Conservation (phyloP, 1,140 invertebrate genomes). For the Monomorium pharaonis region DNA sequence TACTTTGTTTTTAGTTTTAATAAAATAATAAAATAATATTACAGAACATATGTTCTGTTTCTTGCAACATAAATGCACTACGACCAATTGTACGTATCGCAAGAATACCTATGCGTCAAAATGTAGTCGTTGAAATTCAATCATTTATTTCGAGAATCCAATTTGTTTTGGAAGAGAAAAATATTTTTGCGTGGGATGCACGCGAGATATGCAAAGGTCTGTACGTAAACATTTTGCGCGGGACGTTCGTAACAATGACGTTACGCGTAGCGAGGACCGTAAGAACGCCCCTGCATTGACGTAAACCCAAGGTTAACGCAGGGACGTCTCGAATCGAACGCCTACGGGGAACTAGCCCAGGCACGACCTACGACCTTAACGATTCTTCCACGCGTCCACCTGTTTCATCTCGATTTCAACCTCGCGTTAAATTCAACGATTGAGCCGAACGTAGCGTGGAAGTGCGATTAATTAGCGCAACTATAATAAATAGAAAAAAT, state of each 20-base stretch:
- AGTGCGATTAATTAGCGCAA: conserved; percentile 11
- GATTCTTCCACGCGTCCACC: conserved; percentile 59
- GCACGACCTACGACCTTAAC: conserved; percentile 58
- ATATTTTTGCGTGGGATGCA: conserved; percentile 36
- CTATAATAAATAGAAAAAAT: not conserved
- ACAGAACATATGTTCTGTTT: not conserved
- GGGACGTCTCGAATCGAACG: conserved; percentile 69
- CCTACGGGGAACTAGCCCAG: conserved; percentile 61
- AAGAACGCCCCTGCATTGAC: conserved; percentile 72
- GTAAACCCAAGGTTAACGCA: conserved; percentile 71
- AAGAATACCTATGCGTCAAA: not conserved
- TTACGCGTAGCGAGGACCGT: conserved; percentile 53
- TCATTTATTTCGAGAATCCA: not conserved
- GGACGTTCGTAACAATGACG: conserved; percentile 66
- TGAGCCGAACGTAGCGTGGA: not conserved
- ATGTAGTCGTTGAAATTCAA: not conserved
- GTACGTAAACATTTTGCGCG: conserved; percentile 62
- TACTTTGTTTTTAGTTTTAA: not conserved
- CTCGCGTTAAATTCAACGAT: conserved; percentile 37
- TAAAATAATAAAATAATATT: not conserved
- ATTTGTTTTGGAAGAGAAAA: not conserved
- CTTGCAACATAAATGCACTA: not conserved
- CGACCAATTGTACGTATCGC: not conserved
- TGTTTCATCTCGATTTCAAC: conserved; percentile 54
- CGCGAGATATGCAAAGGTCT: conserved; percentile 42